A percentile compares a stretch with the other conserved stretches of the same genome.
phyloP scores from a whole-genome alignment of 2,888 invertebrate genomes.

The Doris montereyensis region DNA sequence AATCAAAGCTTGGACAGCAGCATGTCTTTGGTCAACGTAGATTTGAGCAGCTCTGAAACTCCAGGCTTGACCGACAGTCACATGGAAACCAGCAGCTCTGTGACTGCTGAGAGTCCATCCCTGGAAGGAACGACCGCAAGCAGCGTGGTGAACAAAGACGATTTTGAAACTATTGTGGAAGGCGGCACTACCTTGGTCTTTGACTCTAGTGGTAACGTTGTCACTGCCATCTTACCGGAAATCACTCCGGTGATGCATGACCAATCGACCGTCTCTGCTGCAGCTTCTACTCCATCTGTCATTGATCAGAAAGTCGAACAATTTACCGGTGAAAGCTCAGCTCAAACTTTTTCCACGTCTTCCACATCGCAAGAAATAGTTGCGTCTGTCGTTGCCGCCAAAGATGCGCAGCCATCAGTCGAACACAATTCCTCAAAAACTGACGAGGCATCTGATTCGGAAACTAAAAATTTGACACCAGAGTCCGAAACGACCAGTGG shows the following conservation, averaged over 20 bases:
- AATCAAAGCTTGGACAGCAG: not conserved
- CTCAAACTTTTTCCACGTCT: no score
- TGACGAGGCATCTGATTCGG: not conserved
- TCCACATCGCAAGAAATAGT: not conserved
- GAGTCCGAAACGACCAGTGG: not conserved
- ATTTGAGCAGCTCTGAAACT: not conserved
- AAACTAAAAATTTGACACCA: not conserved
- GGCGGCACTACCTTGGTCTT: conserved; percentile 35
- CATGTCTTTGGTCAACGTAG: not conserved
- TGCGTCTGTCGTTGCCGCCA: not conserved
- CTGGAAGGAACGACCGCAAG: not conserved
- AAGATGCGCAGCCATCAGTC: not conserved
- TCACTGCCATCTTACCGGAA: no score
- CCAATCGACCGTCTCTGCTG: no score
- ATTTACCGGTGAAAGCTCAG: no score
- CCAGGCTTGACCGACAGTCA: not conserved
- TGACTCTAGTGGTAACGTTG: conserved; percentile 26
- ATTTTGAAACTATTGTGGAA: conserved; percentile 33
- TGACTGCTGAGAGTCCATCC: not conserved
- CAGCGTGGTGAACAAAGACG: not conserved
- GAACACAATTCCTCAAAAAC: not conserved
- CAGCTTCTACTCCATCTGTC: no score
- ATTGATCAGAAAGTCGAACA: no score
- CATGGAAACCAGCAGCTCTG: no score
- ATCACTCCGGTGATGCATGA: no score